Percentiles rank a stretch among this genome's conserved stretches.
Evolutionary conservation across 2,113 vertebrate genomes (phyloP).

Genomic region (Regulus satrapa): DNA sequence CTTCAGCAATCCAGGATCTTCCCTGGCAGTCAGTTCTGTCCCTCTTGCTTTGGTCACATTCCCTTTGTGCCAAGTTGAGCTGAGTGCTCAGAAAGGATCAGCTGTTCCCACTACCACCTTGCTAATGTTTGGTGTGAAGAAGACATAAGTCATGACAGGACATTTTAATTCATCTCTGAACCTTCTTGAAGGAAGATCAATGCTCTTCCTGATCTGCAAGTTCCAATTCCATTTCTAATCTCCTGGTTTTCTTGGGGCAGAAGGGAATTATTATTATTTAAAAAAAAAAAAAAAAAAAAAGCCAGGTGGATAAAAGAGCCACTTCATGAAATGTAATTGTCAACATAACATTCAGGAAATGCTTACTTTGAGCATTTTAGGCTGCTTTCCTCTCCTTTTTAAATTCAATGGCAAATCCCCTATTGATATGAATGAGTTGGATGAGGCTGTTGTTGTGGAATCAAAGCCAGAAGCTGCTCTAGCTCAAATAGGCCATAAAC

Average conservation of each 20-base stretch:
- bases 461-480: conserved; percentile 32
- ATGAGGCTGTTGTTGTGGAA: not conserved
- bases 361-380: not conserved
- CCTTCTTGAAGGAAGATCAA: not conserved
- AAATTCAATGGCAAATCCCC: not conserved
- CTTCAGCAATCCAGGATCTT: not conserved
- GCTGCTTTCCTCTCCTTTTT: not conserved
- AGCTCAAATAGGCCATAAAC: conserved; percentile 15
- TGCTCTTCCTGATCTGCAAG: not conserved
- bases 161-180: not conserved
- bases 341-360: not conserved
- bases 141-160: not conserved
- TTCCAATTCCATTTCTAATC: not conserved
- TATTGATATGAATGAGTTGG: not conserved
- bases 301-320: not conserved
- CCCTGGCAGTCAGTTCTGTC: not conserved
- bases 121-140: not conserved
- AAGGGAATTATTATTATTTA: not conserved
- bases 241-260: not conserved
- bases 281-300: not conserved
- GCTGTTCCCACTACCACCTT: not conserved
- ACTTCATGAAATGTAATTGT: not conserved
- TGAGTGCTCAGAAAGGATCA: not conserved
- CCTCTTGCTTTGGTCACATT: not conserved
- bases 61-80: not conserved